Base-by-base conservation (phyloP, 2,113 vertebrate species). In the Sinocyclocheilus grahami region DNA sequence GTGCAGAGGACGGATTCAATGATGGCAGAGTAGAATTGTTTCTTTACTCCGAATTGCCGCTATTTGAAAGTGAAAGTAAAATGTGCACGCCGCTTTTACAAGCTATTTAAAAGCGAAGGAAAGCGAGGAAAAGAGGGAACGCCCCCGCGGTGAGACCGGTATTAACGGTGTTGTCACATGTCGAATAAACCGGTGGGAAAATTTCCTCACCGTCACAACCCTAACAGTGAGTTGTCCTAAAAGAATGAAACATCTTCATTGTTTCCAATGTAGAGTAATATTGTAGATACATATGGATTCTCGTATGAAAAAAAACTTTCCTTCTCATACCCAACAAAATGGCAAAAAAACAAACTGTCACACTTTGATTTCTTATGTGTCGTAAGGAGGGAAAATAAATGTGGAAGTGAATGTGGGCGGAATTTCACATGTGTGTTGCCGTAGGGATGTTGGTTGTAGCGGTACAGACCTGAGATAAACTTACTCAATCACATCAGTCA, bases 341-440 rank as follows among this genome's bases (percentile, higher is more conserved):
- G 71, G 2, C 72, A 74, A 24, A 42, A 33, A 75, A 46, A 72
- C 39, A 46, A n/a, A 46, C 22, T 12, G 12, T 46, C 72, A 75
- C n/a, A 75, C 10, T 48, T 48, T 39, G 37, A 72, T 72, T 48
- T 48, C 72, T 24, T 24, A 8, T 46, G 39, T 75, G 39, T 75
- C n/a, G 22, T 24, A 46, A 74, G 71, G 9, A 24, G 22, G 12
- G 22, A 13, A 46, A 24, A 16, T 12, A 75, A 75, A 75, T 75
- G 3, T 24, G 72, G 72, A 75, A 48, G 72, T 75, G 22, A 75
- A 75, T 75, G 42, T 75, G 42, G 72, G 42, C n/a, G n/a, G 42
- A 75, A 27, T 24, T 48, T 75, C 39, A 48, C 39, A 24, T 24
- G 11, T 11, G 22, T 46, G 42, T 8, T 48, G n/a, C 42, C 0